Evolutionary conservation across 2,113 vertebrate species (phyloP).

Genomic region (Hystrix cristata): DNA sequence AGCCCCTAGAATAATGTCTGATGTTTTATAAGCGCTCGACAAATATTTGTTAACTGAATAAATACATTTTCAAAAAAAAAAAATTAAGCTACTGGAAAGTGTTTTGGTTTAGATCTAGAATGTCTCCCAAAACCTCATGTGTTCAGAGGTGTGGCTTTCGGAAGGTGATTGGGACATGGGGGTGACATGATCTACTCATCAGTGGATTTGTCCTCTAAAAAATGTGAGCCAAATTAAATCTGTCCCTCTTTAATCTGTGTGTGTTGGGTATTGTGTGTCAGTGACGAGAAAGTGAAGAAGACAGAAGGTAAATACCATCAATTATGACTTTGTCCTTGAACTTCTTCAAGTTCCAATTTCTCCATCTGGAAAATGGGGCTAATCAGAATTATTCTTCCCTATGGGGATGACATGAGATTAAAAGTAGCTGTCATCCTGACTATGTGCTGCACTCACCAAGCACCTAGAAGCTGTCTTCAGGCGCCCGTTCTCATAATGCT

Average conservation of each 20-base stretch:
- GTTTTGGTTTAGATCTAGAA: not conserved
- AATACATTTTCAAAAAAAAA: not conserved
- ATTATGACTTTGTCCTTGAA: not conserved
- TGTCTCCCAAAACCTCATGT: not conserved
- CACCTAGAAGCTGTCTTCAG: not conserved
- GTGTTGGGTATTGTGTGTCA: not conserved
- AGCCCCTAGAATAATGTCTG: not conserved
- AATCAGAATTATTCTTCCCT: conserved; percentile 1
- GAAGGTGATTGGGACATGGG: not conserved
- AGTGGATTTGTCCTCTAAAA: not conserved
- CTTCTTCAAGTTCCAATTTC: not conserved
- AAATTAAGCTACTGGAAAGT: not conserved
- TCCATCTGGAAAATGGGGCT: not conserved
- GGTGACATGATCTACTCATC: not conserved
- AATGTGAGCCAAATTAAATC: not conserved
- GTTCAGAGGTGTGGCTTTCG: not conserved
- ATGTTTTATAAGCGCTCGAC: not conserved
- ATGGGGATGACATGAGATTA: not conserved
- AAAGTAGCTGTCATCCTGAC: not conserved
- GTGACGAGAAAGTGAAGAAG: not conserved
- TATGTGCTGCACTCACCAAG: not conserved
- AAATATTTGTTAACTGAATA: not conserved
- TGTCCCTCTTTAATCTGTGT: not conserved
- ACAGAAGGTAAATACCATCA: not conserved
- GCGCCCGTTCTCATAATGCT: not conserved